Evolutionary conservation across 2,888 invertebrate species (phyloP), one percentile per base, ranked within the genome.

Genomic region (Linyphia triangularis): DNA sequence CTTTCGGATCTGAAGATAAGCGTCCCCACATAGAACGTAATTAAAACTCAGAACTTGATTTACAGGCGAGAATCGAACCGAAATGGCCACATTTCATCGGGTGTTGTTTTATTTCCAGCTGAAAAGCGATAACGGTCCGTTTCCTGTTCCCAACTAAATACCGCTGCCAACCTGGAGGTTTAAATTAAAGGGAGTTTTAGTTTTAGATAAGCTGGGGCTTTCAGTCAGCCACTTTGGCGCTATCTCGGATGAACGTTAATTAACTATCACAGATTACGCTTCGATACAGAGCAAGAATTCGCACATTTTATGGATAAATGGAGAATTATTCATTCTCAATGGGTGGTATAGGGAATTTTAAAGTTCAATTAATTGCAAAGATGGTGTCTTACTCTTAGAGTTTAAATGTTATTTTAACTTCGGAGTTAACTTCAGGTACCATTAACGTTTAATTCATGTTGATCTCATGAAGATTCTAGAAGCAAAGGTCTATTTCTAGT

Each of bases 201-300:
- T n/a, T n/a, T n/a, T n/a, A n/a, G n/a, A n/a, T n/a, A n/a, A n/a
- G n/a, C n/a, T n/a, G n/a, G 40, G 40, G 69, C 69, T 69, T 69
- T 40, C 40, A 72, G 30, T 51, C 43, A 51, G 72, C 43, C 72
- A 57, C 72, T 72, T 72, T 51, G n/a, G 6, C 43, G 72, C 57
- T 72, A 72, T 72, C 72, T 26, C 51, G 19, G 72, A 28, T 16
- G 4, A 51, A 43, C 33, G 72, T 72, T 72, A 72, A 72, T 72
- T 72, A 72, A 72, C 51, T 26, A 51, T 43, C 16, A 30, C 30
- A 28, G 72, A 72, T 72, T 51, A 26, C 28, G 51, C 51, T n/a
- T n/a, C n/a, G n/a, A n/a, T n/a, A n/a, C n/a, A n/a, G n/a, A n/a
- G n/a, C n/a, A n/a, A n/a, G n/a, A n/a, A n/a, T n/a, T n/a, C n/a